Evolutionary conservation across 2,797 vertebrate genomes (phyloP).

Genomic region (Poecile montanus): DNA sequence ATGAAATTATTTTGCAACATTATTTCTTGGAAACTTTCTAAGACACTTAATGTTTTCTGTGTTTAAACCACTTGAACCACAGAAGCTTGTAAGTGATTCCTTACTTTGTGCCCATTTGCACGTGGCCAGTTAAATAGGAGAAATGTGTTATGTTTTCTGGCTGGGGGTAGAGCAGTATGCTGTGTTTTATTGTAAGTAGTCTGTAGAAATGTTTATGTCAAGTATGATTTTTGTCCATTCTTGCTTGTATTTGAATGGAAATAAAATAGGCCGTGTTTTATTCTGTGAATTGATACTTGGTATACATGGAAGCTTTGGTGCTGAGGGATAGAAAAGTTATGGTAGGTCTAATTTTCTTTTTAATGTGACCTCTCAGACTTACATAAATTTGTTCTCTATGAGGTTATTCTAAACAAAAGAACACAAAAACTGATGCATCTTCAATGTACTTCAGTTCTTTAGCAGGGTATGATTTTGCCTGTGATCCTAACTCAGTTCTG

Average conservation of each 20-base stretch:
- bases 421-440: background rate
- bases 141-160: background rate
- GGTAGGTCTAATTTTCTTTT: background rate
- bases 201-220: background rate
- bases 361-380: background rate
- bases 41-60: background rate
- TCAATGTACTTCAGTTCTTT: background rate
- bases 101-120: background rate
- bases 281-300: background rate
- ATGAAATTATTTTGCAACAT: background rate
- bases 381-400: background rate
- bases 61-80: background rate
- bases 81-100: background rate
- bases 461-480: background rate
- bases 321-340: background rate
- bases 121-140: background rate
- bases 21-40: background rate
- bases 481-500: background rate
- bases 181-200: background rate
- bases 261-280: background rate
- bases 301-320: background rate
- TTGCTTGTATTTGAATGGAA: background rate
- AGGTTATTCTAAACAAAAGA: background rate
- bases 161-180: background rate
- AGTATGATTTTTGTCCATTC: background rate